phyloP scores from a whole-genome alignment of 2,888 invertebrate genomes.

The Zootermopsis nevadensis region DNA sequence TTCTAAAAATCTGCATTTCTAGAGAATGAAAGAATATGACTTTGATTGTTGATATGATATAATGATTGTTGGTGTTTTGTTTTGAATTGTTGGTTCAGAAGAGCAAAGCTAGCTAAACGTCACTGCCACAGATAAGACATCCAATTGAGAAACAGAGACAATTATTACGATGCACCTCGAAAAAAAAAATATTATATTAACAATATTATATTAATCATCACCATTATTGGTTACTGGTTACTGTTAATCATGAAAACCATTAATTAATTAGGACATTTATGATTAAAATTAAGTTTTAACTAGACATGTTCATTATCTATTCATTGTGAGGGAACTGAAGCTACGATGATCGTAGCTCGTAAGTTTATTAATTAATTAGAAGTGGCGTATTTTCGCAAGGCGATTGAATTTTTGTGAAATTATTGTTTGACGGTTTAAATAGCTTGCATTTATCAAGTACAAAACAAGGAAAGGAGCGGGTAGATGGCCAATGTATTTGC shows the following conservation, averaged over 20 bases:
- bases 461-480: background rate
- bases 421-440: slow-evolving; percentile 38
- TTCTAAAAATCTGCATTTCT: slow-evolving; percentile 31
- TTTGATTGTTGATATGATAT: background rate
- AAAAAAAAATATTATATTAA: slow-evolving; percentile 29
- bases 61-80: slow-evolving; percentile 35
- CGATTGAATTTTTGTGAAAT: slow-evolving; percentile 14
- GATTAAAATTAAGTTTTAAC: slow-evolving; percentile 40
- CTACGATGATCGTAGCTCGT: slow-evolving; percentile 39
- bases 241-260: slow-evolving; percentile 33
- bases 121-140: slow-evolving; percentile 52
- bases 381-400: slow-evolving; percentile 36
- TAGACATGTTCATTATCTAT: slow-evolving; percentile 39
- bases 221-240: slow-evolving; percentile 39
- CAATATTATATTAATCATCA: slow-evolving; percentile 27
- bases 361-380: slow-evolving; percentile 28
- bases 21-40: background rate
- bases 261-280: slow-evolving; percentile 40
- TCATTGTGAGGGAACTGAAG: slow-evolving; percentile 26
- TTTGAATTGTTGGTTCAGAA: slow-evolving; percentile 21
- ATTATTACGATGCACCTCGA: slow-evolving; percentile 22
- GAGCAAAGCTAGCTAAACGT: slow-evolving; percentile 49
- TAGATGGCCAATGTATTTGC: too few relatives aligned
- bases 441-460: slow-evolving; percentile 19
- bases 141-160: slow-evolving; percentile 18